These are phyloP conservation scores for Hemicrepidius hirtus DNA, from an alignment of 2,888 invertebrate species.

Conservation along the genomic window DNA sequence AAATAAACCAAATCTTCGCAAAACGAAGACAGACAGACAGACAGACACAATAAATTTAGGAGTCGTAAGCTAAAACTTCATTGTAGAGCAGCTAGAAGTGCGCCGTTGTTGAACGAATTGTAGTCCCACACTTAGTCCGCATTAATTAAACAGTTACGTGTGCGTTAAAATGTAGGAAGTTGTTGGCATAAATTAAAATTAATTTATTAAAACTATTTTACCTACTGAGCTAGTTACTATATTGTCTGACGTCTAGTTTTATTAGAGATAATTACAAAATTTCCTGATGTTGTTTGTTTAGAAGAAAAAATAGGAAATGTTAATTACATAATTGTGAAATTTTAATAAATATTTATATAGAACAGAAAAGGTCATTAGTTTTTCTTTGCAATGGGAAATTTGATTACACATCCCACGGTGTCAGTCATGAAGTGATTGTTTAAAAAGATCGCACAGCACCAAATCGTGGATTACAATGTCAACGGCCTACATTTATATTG, in stretches of 20 bases:
- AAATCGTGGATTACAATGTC: neutral
- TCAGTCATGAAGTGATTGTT: neutral
- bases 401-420: slow-evolving; percentile 2
- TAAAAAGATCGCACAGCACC: neutral
- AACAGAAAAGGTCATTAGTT: slow-evolving; percentile 14
- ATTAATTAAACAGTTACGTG: slow-evolving; percentile 15
- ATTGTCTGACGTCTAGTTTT: slow-evolving; percentile 12
- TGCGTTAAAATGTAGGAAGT: slow-evolving; percentile 22
- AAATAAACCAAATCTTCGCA: too few species aligned
- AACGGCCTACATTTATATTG: slow-evolving; percentile 1
- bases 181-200: slow-evolving; percentile 31
- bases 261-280: slow-evolving; percentile 5
- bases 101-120: too few species aligned
- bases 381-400: slow-evolving; percentile 15
- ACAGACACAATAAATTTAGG: too few species aligned
- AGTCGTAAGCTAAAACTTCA: too few species aligned
- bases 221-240: slow-evolving; percentile 17
- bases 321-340: slow-evolving; percentile 28
- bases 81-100: neutral
- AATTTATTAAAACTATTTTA: slow-evolving; percentile 29
- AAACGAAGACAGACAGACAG: too few species aligned
- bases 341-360: neutral
- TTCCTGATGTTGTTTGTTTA: slow-evolving; percentile 4
- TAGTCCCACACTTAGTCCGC: too few species aligned
- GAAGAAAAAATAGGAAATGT: slow-evolving; percentile 1